Conservation (phyloP, 2,888 invertebrate species). For the Amphimallon solstitiale region DNA sequence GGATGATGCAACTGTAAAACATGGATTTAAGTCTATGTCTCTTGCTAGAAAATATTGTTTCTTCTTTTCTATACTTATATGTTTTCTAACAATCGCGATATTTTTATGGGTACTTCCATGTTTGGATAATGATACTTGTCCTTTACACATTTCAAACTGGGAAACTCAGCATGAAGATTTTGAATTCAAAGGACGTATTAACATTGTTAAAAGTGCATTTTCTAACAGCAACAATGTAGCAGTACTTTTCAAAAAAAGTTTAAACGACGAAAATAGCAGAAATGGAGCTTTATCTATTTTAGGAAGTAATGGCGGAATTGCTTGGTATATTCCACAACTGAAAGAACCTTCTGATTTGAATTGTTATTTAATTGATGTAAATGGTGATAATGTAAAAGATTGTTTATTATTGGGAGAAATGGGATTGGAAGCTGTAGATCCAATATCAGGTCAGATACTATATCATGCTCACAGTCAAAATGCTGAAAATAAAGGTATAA, state of each 20-base stretch:
- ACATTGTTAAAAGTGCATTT: conserved; percentile 73
- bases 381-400: conserved; percentile 76
- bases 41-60: conserved; percentile 75
- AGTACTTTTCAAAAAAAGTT: conserved; percentile 77
- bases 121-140: conserved; percentile 74
- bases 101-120: conserved; percentile 84
- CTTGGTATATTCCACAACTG: conserved; percentile 77
- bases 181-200: conserved; percentile 76
- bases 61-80: conserved; percentile 75
- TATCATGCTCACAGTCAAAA: conserved; percentile 71
- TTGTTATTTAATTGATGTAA: conserved; percentile 78
- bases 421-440: conserved; percentile 72
- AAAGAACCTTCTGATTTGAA: conserved; percentile 78
- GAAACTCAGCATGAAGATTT: conserved; percentile 74
- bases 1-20: conserved; percentile 48
- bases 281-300: conserved; percentile 68
- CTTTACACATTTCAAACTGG: conserved; percentile 74
- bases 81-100: conserved; percentile 75
- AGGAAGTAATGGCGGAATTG: conserved; percentile 75
- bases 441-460: conserved; percentile 70
- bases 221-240: conserved; percentile 76
- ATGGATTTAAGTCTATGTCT: conserved; percentile 66
- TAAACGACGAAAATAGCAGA: conserved; percentile 67
- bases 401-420: conserved; percentile 79
- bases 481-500: conserved; percentile 63